These are phyloP conservation scores for Eurois occulta DNA, from an alignment of 2,888 invertebrate genomes.

Conservation along the genomic window DNA sequence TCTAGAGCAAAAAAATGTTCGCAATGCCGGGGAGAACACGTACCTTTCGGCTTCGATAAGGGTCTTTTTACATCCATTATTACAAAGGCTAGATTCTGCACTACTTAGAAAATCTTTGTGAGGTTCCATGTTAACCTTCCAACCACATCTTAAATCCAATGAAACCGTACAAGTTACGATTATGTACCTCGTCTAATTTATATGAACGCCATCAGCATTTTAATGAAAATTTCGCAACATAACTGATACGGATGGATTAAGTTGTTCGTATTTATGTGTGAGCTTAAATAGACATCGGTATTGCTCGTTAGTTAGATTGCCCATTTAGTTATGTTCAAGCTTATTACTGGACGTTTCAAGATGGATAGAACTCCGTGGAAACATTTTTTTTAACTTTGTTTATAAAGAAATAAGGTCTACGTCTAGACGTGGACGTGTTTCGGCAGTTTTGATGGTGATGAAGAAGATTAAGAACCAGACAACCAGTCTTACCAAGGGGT, in stretches of 20 bases:
- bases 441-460: background rate
- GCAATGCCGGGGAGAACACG: too few species aligned
- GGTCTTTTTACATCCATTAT: too few species aligned
- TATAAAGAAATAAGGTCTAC: background rate
- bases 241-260: constrained; percentile 35
- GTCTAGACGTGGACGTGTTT: background rate
- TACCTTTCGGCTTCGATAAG: too few species aligned
- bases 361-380: background rate
- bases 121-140: too few species aligned
- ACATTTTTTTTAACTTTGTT: background rate
- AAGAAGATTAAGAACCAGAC: too few species aligned
- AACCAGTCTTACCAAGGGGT: too few species aligned
- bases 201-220: constrained; percentile 25
- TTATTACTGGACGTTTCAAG: too few species aligned
- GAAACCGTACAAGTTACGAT: background rate
- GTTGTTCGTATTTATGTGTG: constrained; percentile 42
- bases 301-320: constrained; percentile 25
- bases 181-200: constrained; percentile 22
- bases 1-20: too few species aligned
- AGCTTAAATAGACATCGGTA: constrained; percentile 36
- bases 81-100: too few species aligned
- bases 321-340: constrained; percentile 33
- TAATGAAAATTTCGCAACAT: constrained; percentile 29
- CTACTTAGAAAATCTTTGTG: too few species aligned
- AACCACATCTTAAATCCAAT: background rate